Conservation (phyloP, 2,113 vertebrate species). For the Hippolais icterina region DNA sequence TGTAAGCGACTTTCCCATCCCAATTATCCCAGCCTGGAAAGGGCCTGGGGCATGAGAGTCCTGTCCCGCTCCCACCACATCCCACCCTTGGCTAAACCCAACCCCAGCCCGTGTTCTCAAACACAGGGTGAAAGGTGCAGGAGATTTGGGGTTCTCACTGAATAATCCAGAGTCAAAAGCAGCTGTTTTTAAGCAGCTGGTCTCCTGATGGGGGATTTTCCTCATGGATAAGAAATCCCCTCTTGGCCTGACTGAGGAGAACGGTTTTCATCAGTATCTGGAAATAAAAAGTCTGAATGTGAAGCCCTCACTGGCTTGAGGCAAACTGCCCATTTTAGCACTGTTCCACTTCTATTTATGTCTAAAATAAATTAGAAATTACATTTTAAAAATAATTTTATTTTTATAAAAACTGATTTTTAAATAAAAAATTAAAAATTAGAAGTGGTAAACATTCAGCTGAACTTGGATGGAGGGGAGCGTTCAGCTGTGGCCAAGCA, state of each 20-base stretch:
- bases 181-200: rapidly evolving
- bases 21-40: rapidly evolving
- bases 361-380: neutral
- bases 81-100: rapidly evolving
- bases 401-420: neutral
- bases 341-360: neutral
- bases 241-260: neutral
- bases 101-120: rapidly evolving
- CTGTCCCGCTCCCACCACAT: rapidly evolving
- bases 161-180: neutral
- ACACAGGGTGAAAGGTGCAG: rapidly evolving
- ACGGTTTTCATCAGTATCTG: neutral
- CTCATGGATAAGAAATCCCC: neutral
- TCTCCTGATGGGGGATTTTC: rapidly evolving
- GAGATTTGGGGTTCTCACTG: neutral
- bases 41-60: rapidly evolving
- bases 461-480: neutral
- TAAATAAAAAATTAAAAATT: neutral
- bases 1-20: slow-evolving; percentile 71
- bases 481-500: rapidly evolving
- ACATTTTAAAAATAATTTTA: too few species aligned
- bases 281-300: rapidly evolving
- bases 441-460: neutral
- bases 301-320: neutral
- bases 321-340: neutral